Conservation (phyloP, 2,113 vertebrate species). For the Anhinga anhinga region DNA sequence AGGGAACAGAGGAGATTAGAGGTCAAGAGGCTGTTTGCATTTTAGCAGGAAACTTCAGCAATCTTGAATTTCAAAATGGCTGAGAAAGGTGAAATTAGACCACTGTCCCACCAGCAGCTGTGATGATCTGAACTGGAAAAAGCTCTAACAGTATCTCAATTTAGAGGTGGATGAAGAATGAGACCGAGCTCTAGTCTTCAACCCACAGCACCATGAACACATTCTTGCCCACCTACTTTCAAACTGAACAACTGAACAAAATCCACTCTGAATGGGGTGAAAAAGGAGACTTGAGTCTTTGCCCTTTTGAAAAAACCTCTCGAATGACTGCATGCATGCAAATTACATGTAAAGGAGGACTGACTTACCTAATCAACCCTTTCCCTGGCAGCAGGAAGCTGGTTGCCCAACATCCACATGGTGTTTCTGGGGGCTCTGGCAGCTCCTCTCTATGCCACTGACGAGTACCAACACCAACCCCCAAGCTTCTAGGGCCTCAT, state of each 20-base stretch:
- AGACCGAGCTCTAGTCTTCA: background rate
- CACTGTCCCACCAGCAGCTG: background rate
- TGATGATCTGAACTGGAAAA: background rate
- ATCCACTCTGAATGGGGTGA: background rate
- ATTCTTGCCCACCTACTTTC: background rate
- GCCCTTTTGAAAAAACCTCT: background rate
- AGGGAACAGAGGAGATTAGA: background rate
- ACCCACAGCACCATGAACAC: accelerated
- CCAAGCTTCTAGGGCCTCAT: accelerated
- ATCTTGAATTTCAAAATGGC: background rate
- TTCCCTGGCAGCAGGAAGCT: background rate
- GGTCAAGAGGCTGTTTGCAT: background rate
- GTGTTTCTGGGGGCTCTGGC: background rate
- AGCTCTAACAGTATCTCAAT: background rate
- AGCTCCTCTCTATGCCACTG: background rate
- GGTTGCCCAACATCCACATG: accelerated
- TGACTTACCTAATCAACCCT: background rate
- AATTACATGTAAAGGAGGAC: background rate
- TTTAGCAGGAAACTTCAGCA: background rate
- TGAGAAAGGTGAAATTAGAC: background rate
- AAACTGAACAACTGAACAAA: background rate
- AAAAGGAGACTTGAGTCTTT: background rate
- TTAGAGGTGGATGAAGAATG: background rate
- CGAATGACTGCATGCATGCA: background rate
- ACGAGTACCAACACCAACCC: background rate